Evolutionary conservation across 2,113 vertebrate genomes (phyloP), one percentile per base, ranked within the genome.

Genomic region (Tenrec ecaudatus): DNA sequence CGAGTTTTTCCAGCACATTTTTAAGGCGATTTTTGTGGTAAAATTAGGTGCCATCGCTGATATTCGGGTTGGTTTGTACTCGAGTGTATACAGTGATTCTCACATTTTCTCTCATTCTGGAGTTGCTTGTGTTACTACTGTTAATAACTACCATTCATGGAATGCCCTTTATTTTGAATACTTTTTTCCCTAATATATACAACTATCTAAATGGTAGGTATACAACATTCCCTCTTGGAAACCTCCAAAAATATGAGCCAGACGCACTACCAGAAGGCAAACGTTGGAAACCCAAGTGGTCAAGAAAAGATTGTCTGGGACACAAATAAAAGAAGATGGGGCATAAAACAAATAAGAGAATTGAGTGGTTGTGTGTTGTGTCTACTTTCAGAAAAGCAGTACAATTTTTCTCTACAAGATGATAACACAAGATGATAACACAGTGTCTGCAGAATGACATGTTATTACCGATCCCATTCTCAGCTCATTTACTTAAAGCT

Each of bases 261-360:
- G 29, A 22, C 25, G 6, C 64, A 27, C 64, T 25, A 25, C 64
- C 64, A 7, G 2, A 66, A 27, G 23, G 22, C 64, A 66, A 66
- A 22, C 5, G 60, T 62, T 62, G 60, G 19, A 62, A 22, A 62
- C 73, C 27, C 87, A 84, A 78, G 43, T 75, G 88, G 92, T 71
- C 82, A 95, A 93, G 60, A 89, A 96, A 93, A 93, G 84, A 89
- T 17, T 36, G 64, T 60, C 12, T 38, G 62, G 27, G 27, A 91
- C 68, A 36, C 62, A 75, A 93, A 83, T 17, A 19, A 80, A 94
- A 89, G 47, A 53, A 53, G 9, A 53, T 53, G 47, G 47, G 11
- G 9, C 31, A 94, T 23, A 57, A 93, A 91, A 91, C 57, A 82
- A 64, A 93, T 27, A 43, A 23, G n/a, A 6, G 86, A 83, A 43